Conservation (phyloP, 2,888 invertebrate genomes). For the Anoplius nigerrimus region DNA sequence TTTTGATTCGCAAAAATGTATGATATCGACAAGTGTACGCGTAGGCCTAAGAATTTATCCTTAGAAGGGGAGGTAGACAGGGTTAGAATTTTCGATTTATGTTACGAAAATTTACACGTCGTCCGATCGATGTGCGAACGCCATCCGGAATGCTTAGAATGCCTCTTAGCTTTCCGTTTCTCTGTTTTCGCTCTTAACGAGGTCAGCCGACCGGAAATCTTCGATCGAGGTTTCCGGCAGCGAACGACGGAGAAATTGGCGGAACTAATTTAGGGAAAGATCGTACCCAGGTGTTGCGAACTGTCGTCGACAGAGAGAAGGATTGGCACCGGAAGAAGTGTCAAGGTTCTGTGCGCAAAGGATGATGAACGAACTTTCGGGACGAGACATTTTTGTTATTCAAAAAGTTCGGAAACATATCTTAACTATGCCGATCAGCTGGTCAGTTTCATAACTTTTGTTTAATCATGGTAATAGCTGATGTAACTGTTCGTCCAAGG, state of each 20-base stretch:
- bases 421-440: too few species aligned
- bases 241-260: constrained; percentile 7
- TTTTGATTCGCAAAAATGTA: too few species aligned
- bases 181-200: constrained; percentile 26
- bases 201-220: constrained; percentile 38
- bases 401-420: not conserved
- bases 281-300: not conserved
- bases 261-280: constrained; percentile 29
- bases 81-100: too few species aligned
- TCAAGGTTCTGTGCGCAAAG: not conserved
- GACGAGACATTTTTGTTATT: not conserved
- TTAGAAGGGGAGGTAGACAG: too few species aligned
- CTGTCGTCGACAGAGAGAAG: not conserved
- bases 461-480: too few species aligned
- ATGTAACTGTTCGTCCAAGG: too few species aligned
- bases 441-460: too few species aligned
- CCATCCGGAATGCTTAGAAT: not conserved
- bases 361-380: not conserved
- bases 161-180: not conserved
- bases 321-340: constrained; percentile 3
- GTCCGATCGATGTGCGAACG: too few species aligned
- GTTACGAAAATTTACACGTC: not conserved
- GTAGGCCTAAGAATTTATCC: too few species aligned
- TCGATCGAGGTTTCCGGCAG: constrained; percentile 29
- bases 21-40: too few species aligned